Base-by-base conservation (phyloP, 1,140 invertebrate species). In the Oncopeltus fasciatus region DNA sequence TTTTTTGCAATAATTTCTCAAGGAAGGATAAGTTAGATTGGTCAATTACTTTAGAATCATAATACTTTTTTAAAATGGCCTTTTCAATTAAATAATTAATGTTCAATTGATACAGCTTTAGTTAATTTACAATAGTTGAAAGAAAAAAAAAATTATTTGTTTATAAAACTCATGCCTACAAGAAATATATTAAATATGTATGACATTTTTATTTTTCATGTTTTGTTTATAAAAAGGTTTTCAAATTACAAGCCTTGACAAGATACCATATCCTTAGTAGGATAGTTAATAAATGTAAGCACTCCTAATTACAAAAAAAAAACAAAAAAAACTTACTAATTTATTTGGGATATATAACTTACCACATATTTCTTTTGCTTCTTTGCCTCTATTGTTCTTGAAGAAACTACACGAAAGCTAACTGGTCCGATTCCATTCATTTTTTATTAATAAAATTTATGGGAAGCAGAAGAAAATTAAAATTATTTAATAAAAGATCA, bases 291-390 rank as follows among this genome's bases (percentile, higher is more conserved):
- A 16, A 16, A 9, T 9, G 44, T 11, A 8, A 8, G 4, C 11
- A 47, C 44, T 11, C 24, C 26, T 53, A 26, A 16, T 53, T 26
- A 27, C 21, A 1, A 24, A 27, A 1, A 18, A 27, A 26, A 9
- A 3, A 24, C n/a, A 49, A 49, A 20, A 49, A 2, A n/a, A n/a
- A n/a, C n/a, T n/a, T n/a, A n/a, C n/a, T n/a, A 12, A 12, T 2
- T 46, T 20, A n/a, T 18, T 20, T 3, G 21, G n/a, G 1, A 53
- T 16, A 24, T 16, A 27, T 1, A 53, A 5, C 49, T 53, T 26
- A 53, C 49, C 49, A 53, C 49, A 53, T 53, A 53, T 53, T 53
- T 53, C 49, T 53, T 53, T 53, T 53, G 49, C 21, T 53, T 26
- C 3, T 4, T 53, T 24, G 18, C 12, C 26, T 53, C 49, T 8